A percentile compares a stretch with the other conserved stretches of the same genome.
phyloP scores from a whole-genome alignment of 2,888 invertebrate genomes.

The Portevinia maculata region DNA sequence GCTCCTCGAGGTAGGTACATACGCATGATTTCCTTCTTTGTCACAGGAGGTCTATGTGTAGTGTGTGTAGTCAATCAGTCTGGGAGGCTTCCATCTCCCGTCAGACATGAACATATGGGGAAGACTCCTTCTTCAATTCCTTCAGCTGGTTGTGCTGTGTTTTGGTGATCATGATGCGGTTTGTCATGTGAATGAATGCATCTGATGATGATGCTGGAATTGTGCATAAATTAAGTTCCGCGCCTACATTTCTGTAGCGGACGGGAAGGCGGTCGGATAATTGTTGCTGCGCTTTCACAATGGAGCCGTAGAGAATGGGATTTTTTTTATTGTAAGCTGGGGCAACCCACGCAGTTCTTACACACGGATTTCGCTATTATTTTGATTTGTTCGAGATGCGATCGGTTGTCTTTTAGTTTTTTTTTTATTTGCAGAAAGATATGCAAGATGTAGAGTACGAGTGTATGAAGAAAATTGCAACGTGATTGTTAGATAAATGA shows the following conservation, averaged over 20 bases:
- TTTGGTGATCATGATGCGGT: conserved; percentile 41
- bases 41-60: conserved; percentile 58
- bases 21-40: conserved; percentile 69
- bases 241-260: conserved; percentile 67
- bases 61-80: conserved; percentile 71
- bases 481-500: conserved; percentile 38
- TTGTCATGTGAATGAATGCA: conserved; percentile 72
- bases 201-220: conserved; percentile 58
- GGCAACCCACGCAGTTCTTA: conserved; percentile 71
- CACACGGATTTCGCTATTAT: conserved; percentile 68
- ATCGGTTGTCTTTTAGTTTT: conserved; percentile 34
- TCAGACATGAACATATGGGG: conserved; percentile 37
- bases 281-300: conserved; percentile 56
- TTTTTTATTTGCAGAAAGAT: conserved; percentile 27
- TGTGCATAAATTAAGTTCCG: conserved; percentile 73
- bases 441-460: conserved; percentile 45
- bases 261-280: conserved; percentile 31
- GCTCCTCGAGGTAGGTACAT: conserved; percentile 2
- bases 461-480: conserved; percentile 38
- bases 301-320: conserved; percentile 58
- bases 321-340: conserved; percentile 41
- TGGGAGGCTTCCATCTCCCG: conserved; percentile 33
- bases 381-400: conserved; percentile 71
- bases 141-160: conserved; percentile 28
- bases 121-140: conserved; percentile 34